Evolutionary conservation across 2,113 vertebrate genomes (phyloP), one percentile per base, ranked within the genome.

Genomic region (Petrocephalus microphthalmus): DNA sequence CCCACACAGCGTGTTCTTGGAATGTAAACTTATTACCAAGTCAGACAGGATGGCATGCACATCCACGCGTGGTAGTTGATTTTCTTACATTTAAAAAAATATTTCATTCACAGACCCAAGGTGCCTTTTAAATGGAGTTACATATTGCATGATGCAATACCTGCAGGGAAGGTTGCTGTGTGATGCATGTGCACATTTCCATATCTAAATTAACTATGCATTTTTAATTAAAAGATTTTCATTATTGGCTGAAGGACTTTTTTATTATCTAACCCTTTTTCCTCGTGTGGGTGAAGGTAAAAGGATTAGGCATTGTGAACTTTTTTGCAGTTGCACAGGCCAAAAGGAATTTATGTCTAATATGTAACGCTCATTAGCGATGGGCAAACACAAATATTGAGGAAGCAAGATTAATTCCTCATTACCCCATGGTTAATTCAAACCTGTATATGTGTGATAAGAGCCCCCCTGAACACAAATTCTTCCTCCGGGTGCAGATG

Each of bases 221-320:
- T 83, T 85, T 85, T 85, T 85, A 85, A 85, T 85, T 53, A 54
- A 85, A 54, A 85, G 84, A 85, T 54, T 85, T 85, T 85, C 51
- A 54, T 85, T 54, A 85, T 85, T 85, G 84, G 84, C 84, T 85
- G 84, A 85, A 85, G 84, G 84, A 85, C 84, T 85, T 54, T 85
- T 56, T 37, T 19, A 85, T 85, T 56, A 85, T 54, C 51, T 7
- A 1, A 33, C 52, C n/a, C 25, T 3, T 53, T 85, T 85, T 56
- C 13, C 84, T 85, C 51, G 13, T 22, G 52, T 25, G 52, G 52
- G 52, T 56, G 52, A 54, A 33, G 25, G 84, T 85, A 85, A 85
- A 54, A 54, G 84, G 84, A 56, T 54, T 20, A 84, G 49, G n/a
- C 82, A 84, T 84, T 51, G 54, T 17, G 29, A 85, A 85, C 51